Percentiles rank a stretch among this genome's conserved stretches.
These are phyloP conservation scores for Carterocephalus palaemon DNA, from an alignment of 2,888 invertebrate species.

Conservation along the genomic window DNA sequence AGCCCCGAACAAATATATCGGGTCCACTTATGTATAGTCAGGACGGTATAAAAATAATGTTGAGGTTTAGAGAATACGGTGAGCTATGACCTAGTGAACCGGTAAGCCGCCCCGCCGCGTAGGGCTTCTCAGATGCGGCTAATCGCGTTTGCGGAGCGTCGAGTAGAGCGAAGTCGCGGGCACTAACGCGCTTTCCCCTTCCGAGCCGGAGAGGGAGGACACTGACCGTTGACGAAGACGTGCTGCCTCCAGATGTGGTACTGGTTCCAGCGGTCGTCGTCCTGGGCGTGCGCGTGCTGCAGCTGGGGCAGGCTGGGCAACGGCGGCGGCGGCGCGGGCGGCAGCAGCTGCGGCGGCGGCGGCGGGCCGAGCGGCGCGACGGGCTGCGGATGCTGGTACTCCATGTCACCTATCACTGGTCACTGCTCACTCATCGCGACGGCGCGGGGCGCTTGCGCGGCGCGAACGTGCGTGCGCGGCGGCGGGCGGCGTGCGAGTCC, in stretches of 20 bases:
- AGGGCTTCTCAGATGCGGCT: constrained; percentile 17
- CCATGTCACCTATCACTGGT: constrained; percentile 60
- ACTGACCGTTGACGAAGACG: constrained; percentile 88
- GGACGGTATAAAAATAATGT: not conserved
- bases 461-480: constrained; percentile 50
- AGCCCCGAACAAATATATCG: no score
- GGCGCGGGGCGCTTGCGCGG: constrained; percentile 46
- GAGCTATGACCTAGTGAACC: constrained; percentile 27
- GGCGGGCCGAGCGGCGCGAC: constrained; percentile 80
- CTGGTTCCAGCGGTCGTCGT: constrained; percentile 84
- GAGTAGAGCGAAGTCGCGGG: no score
- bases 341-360: constrained; percentile 81
- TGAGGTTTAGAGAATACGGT: constrained; percentile 1
- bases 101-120: constrained; percentile 16
- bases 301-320: constrained; percentile 82
- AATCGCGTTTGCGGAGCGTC: constrained; percentile 20
- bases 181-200: constrained; percentile 46
- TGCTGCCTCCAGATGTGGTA: constrained; percentile 90
- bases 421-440: constrained; percentile 65
- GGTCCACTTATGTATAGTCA: no score
- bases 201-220: constrained; percentile 36
- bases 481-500: constrained; percentile 54
- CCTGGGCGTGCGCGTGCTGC: constrained; percentile 80
- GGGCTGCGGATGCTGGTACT: constrained; percentile 70
- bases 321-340: constrained; percentile 78